Base-by-base conservation (phyloP, 2,797 vertebrate genomes). In the Scyliorhinus canicula region DNA sequence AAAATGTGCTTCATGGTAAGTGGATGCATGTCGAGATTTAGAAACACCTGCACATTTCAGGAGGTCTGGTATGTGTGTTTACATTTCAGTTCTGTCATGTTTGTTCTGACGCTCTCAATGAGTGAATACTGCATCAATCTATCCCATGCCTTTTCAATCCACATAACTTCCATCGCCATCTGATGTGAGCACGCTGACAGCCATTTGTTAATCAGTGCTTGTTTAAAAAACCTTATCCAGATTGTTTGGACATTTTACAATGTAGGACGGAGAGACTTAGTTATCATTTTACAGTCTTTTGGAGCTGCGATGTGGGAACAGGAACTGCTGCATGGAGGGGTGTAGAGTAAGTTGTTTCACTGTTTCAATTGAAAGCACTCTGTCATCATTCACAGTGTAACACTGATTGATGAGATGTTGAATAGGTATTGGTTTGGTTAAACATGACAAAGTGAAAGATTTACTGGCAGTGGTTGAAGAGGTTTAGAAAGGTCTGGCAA, bases 361-460 rank as follows among this genome's bases (percentile, higher is more conserved):
- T 96, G 96, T 96, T 94, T 96, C 97, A 97, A 97, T 95, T 95
- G 95, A 95, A 96, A 96, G 95, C 96, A 96, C 96, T 97, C 96
- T 96, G 96, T 97, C 96, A 97, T 97, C 96, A 50, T 96, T 95
- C 95, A 0, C 14, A 95, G 67, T 95, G 97, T 97, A 98, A 97
- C 97, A 97, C 96, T 99, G 98, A 99, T 98, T 97, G 98, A 98
- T 98, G 98, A 96, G 96, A 96, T 96, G 97, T 97, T 98, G 97
- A 97, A 97, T 97, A 96, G 96, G 96, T 97, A 98, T 98, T 98
- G 98, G 98, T 98, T 98, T 98, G 98, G 97, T 98, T 98, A 98
- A 98, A 98, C 97, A 98, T 98, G 98, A 98, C 97, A 98, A 98
- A 98, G 97, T 98, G 97, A 98, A 97, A 98, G 97, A 98, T 98